Base-by-base conservation (phyloP, 1,140 invertebrate genomes). In the Lutraria rhynchaena region DNA sequence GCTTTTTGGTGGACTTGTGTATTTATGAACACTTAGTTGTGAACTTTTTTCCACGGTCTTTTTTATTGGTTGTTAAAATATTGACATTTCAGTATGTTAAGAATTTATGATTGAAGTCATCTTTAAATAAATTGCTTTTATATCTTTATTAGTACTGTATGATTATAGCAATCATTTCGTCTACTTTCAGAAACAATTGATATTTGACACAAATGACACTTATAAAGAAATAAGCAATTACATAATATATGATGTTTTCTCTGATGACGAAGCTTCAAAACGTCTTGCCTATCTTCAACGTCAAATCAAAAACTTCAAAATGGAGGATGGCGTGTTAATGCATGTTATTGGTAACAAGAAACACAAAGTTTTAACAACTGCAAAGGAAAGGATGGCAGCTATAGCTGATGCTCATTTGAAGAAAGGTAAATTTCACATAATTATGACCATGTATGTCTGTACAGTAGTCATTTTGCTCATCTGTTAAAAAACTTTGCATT, bases 291-390 rank as follows among this genome's bases (percentile, higher is more conserved):
- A 63, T 33, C 44, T 78, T 4, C 60, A 78, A 37, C 41, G 75
- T 55, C 75, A 78, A 60, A 60, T 78, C n/a, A 78, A 67, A 58
- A 78, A 67, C 63, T 78, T 78, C 49, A 63, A 57, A n/a, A 58
- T 78, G 22, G 61, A 78, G 46, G 49, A 67, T 67, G 75, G 46
- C 1, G 29, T 44, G 19, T 31, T 78, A 27, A 15, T 67, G 9
- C 75, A 78, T 46, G 44, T 37, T 22, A 55, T 27, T 17, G 63
- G 63, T 9, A 33, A 19, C 33, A 67, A 44, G 49, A 63, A 57
- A 69, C 75, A 78, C 15, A 17, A 24, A 19, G 61, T 78, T 11
- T 15, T 78, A 13, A 29, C 31, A 29, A 51, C 75, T 15, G 60
- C 75, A 9, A n/a, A 24, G 15, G 61, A 78, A n/a, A 78, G 75